These are phyloP conservation scores for Drosophila hamatofila DNA, from an alignment of 2,888 invertebrate genomes.

Conservation along the genomic window DNA sequence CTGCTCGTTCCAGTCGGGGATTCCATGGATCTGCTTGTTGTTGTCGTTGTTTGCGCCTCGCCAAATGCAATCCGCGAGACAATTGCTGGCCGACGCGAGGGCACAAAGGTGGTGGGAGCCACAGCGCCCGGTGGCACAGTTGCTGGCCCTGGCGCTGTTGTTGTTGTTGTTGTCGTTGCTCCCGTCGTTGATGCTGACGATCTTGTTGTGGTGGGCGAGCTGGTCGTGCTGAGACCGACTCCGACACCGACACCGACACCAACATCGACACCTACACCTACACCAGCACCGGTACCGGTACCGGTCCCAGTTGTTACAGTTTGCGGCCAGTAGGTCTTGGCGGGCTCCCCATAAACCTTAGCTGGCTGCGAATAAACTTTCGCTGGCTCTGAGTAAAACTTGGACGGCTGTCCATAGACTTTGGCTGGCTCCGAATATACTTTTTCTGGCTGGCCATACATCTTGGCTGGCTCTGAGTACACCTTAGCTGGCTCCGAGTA, in stretches of 20 bases:
- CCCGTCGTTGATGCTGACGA: conserved; percentile 19
- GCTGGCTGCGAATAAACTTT: conserved; percentile 87
- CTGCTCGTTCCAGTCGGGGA: conserved; percentile 31
- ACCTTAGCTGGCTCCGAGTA: conserved; percentile 86
- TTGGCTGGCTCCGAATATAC: conserved; percentile 86
- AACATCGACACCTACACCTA: too few species aligned
- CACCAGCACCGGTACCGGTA: conserved; percentile 27
- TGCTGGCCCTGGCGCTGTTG: conserved; percentile 29
- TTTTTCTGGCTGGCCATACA: conserved; percentile 86
- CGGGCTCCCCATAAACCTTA: conserved; percentile 86
- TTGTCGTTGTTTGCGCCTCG: conserved; percentile 73
- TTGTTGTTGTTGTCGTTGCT: conserved; percentile 10
- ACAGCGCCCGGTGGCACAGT: conserved; percentile 56
- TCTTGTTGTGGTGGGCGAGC: conserved; percentile 45
- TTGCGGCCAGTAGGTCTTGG: conserved; percentile 86
- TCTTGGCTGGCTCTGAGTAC: conserved; percentile 87
- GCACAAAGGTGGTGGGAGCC: conserved; percentile 64
- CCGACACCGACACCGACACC: conserved; percentile 4
- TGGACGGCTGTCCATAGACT: conserved; percentile 87
- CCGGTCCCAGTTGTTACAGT: conserved; percentile 43
- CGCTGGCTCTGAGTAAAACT: conserved; percentile 88
- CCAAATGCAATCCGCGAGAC: conserved; percentile 83
- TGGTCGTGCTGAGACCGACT: conserved; percentile 45
- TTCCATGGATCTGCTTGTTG: conserved; percentile 24
- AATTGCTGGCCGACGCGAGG: conserved; percentile 81